Conservation (phyloP, 2,888 invertebrate species). For the Heliconius aoede region DNA sequence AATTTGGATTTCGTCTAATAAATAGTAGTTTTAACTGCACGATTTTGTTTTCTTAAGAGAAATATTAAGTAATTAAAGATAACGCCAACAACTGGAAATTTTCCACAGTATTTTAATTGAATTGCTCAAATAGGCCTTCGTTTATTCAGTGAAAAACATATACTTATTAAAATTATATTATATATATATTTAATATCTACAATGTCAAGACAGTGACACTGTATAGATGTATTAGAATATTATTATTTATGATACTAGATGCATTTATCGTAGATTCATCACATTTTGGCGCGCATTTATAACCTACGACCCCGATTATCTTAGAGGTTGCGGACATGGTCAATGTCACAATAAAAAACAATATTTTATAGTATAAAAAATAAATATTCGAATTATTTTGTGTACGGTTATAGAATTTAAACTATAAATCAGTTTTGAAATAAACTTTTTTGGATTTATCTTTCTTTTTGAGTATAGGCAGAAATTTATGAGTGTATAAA, state of each 20-base stretch:
- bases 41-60: background rate
- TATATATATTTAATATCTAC: background rate
- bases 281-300: conserved; percentile 25
- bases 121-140: conserved; percentile 3
- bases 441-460: no score
- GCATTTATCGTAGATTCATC: conserved; percentile 3
- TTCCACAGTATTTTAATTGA: background rate
- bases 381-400: background rate
- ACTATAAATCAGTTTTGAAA: no score
- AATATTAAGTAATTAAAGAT: background rate
- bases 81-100: background rate
- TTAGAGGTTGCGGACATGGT: conserved; percentile 29
- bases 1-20: background rate
- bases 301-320: conserved; percentile 2
- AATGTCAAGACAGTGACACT: background rate
- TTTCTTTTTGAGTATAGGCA: background rate
- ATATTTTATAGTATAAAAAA: background rate
- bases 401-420: background rate
- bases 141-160: background rate
- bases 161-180: background rate
- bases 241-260: background rate
- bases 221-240: conserved; percentile 3
- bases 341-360: conserved; percentile 28
- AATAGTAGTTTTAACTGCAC: background rate
- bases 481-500: background rate